phyloP scores from a whole-genome alignment of 2,113 vertebrate species.

The Anguilla rostrata region DNA sequence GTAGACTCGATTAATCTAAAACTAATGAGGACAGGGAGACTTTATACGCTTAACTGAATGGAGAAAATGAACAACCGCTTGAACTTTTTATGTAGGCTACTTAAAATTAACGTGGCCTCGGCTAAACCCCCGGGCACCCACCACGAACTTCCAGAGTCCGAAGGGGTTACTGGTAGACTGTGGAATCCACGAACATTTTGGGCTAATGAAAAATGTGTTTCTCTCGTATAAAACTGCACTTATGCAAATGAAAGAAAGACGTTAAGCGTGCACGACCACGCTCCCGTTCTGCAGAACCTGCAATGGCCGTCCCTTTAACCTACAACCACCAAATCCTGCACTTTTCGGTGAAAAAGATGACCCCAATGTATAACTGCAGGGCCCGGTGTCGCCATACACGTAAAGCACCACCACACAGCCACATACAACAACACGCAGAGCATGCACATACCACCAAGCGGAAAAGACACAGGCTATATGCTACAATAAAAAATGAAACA shows the following conservation, averaged over 20 bases:
- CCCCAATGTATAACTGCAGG: slow-evolving; percentile 64
- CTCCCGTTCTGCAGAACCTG: slow-evolving; percentile 23
- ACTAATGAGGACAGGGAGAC: slow-evolving; percentile 7
- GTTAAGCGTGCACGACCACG: slow-evolving; percentile 11
- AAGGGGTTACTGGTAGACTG: slow-evolving; percentile 50
- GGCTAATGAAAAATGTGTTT: slow-evolving; percentile 52
- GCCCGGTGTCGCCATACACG: slow-evolving; percentile 69
- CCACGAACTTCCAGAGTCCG: slow-evolving; percentile 59
- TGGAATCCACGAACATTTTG: slow-evolving; percentile 60
- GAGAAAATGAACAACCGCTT: slow-evolving; percentile 21
- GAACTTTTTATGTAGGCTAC: slow-evolving; percentile 43
- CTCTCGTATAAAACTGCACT: slow-evolving; percentile 30
- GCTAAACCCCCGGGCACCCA: background rate
- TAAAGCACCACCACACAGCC: slow-evolving; percentile 42
- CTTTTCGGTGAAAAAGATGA: slow-evolving; percentile 49
- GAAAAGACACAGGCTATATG: slow-evolving; percentile 54
- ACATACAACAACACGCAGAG: slow-evolving; percentile 66
- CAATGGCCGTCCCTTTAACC: slow-evolving; percentile 16
- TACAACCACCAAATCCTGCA: slow-evolving; percentile 43
- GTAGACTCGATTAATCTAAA: slow-evolving; percentile 18
- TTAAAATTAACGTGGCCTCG: slow-evolving; percentile 26
- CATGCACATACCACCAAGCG: slow-evolving; percentile 66
- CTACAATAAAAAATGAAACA: slow-evolving; percentile 49
- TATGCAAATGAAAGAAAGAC: slow-evolving; percentile 35
- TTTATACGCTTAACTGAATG: background rate